Conservation (phyloP, 2,888 invertebrate genomes). For the Ceraclea dissimilis region DNA sequence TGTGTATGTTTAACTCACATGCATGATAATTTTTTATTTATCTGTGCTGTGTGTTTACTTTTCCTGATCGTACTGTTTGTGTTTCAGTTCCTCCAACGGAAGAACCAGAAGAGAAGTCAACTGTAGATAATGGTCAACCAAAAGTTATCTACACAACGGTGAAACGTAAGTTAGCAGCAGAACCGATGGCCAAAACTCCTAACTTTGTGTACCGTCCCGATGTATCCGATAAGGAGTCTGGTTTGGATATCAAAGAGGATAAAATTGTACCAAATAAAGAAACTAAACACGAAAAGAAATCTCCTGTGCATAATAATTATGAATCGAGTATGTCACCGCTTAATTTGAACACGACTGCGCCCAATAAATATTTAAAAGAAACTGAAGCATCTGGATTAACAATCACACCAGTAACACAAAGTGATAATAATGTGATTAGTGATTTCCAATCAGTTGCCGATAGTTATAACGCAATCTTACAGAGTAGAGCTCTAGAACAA, state of each 20-base stretch:
- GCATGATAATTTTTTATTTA: too few relatives aligned
- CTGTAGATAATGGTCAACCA: conserved; percentile 12
- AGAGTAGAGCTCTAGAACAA: conserved; percentile 9
- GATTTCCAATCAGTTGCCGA: conserved; percentile 16
- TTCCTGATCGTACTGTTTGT: neutral
- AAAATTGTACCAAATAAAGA: neutral
- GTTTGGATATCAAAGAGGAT: neutral
- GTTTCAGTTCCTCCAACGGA: conserved; percentile 13
- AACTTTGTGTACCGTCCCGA: conserved; percentile 20
- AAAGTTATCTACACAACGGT: conserved; percentile 24
- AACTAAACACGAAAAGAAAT: conserved; percentile 21
- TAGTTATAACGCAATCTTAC: conserved; percentile 15
- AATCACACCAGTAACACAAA: conserved; percentile 14
- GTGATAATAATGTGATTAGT: conserved; percentile 3
- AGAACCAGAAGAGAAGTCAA: conserved; percentile 15
- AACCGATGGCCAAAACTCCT: conserved; percentile 11
- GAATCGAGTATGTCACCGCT: conserved; percentile 25
- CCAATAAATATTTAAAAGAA: conserved; percentile 3
- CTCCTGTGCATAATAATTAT: conserved; percentile 20
- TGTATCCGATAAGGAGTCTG: conserved; percentile 19
- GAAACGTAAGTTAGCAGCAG: conserved; percentile 18
- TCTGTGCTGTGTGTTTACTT: too few relatives aligned
- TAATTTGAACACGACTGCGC: conserved; percentile 19
- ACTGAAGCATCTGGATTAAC: conserved; percentile 4
- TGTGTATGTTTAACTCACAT: too few relatives aligned